Percentiles rank a stretch among this genome's conserved stretches.
These are phyloP conservation scores for Drosophila repleta DNA, from an alignment of 1,140 invertebrate species.

Conservation along the genomic window DNA sequence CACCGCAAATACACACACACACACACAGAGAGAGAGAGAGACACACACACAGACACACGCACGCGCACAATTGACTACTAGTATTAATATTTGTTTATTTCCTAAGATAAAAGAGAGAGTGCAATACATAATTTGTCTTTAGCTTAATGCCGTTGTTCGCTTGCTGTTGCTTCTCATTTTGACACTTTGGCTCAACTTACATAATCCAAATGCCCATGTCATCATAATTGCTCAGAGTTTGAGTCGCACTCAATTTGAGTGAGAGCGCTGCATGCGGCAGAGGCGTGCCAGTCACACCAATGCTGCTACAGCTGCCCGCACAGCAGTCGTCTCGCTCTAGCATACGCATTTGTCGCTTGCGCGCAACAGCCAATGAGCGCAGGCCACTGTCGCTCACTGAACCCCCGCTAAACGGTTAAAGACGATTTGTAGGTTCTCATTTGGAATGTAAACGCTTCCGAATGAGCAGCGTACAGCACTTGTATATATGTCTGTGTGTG, in stretches of 20 bases:
- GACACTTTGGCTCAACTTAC: conserved; percentile 50
- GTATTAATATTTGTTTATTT: conserved; percentile 54
- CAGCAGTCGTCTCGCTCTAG: conserved; percentile 27
- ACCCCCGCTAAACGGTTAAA: conserved; percentile 1
- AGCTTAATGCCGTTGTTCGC: not conserved
- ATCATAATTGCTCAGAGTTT: conserved; percentile 38
- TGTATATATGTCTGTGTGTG: not conserved
- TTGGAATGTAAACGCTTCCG: conserved; percentile 27
- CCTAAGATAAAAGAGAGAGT: conserved; percentile 37
- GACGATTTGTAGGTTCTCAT: conserved; percentile 28
- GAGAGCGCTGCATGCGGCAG: conserved; percentile 25
- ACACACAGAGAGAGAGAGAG: not conserved
- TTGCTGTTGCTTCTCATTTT: conserved; percentile 18
- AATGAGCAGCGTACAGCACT: not conserved
- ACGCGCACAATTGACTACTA: conserved; percentile 17
- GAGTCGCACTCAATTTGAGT: conserved; percentile 53
- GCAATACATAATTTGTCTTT: conserved; percentile 18
- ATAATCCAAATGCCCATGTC: conserved; percentile 55
- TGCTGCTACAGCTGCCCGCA: not conserved
- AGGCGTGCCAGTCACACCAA: conserved; percentile 44
- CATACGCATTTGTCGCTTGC: not conserved
- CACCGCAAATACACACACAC: conserved; percentile 26
- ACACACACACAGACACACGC: conserved; percentile 2
- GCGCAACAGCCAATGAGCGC: conserved; percentile 8
- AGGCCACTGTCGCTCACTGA: conserved; percentile 7